Percentiles rank a stretch among this genome's conserved stretches.
Evolutionary conservation across 2,888 invertebrate species (phyloP).

Genomic region (Nemotelus pantherinus): DNA sequence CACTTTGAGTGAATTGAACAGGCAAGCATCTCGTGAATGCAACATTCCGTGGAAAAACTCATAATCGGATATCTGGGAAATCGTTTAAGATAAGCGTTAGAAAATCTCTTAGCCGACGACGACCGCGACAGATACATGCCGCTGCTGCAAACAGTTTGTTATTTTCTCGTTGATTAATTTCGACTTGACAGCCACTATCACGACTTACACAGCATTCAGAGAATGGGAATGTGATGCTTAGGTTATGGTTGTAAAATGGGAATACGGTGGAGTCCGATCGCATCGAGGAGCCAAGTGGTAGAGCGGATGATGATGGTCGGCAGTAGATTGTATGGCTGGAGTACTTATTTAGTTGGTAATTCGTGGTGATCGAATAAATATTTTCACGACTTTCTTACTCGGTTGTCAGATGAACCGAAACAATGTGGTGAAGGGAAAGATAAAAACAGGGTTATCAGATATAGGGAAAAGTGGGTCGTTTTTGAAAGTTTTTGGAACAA

Average conservation of each 20-base stretch:
- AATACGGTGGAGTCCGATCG: not conserved
- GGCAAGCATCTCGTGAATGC: not conserved
- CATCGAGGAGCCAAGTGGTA: not conserved
- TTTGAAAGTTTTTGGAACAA: not conserved
- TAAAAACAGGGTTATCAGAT: no score
- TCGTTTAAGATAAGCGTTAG: slow-evolving; percentile 31
- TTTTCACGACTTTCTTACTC: slow-evolving; percentile 8
- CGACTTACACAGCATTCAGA: slow-evolving; percentile 25
- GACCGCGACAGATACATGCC: not conserved
- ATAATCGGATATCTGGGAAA: slow-evolving; percentile 20
- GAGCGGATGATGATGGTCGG: not conserved
- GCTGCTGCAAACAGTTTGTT: slow-evolving; percentile 4
- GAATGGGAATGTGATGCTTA: slow-evolving; percentile 5
- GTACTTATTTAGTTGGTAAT: not conserved
- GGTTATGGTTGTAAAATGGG: no score
- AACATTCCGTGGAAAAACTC: slow-evolving; percentile 24
- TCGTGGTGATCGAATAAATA: slow-evolving; percentile 16
- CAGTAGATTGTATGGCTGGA: not conserved
- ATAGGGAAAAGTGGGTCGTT: not conserved
- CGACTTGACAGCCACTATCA: slow-evolving; percentile 44
- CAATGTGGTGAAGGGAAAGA: not conserved
- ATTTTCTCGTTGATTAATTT: slow-evolving; percentile 42
- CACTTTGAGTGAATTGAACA: not conserved
- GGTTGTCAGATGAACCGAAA: not conserved
- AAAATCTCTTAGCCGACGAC: slow-evolving; percentile 5